Evolutionary conservation across 2,888 invertebrate genomes (phyloP), one percentile per base, ranked within the genome.

Genomic region (Neuroscelio doddi): DNA sequence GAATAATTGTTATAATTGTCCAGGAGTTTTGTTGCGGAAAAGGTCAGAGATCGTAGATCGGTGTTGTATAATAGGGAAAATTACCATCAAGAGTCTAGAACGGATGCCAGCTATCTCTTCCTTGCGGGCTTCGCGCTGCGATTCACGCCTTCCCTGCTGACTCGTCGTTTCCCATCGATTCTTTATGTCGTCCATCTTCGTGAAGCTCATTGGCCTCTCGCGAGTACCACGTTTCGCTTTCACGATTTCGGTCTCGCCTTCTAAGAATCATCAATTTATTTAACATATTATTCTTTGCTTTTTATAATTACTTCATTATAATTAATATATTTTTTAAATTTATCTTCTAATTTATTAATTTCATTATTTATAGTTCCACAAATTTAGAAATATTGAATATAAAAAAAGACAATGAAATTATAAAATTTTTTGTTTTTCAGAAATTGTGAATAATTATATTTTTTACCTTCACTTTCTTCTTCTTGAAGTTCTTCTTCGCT

Each of bases 81-180:
- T 64, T 83, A 92, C 92, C 93, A 93, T 90, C 79, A 94, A 95
- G 15, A 96, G 86, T 42, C 93, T 87, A 75, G 93, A 94, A 52
- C 96, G 89, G 73, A 96, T 93, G 72, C 91, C 92, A 83, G 94
- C 93, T 71, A 95, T 92, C 85, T 96, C 96, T 79, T 94, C 94
- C 79, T 95, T 95, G 41, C 94, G 87, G 80, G 94, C 93, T 74
- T 94, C 92, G 7, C 93, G 89, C 15, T 93, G 85, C 64, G 90
- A 90, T 74, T 94, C 83, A 46, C 82, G 80, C 70, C 80, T 82
- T 44, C 84, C 84, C 47, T 83, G 84, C 64, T 83, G 84, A 62
- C 81, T 83, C 56, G 84, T 83, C 51, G 80, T 74, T 70, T 95
- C 95, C 89, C 94, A 95, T 78, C 90, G 89, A 67, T 89, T 92